phyloP scores from a whole-genome alignment of 2,888 invertebrate genomes.

The Xanthorhoe designata region DNA sequence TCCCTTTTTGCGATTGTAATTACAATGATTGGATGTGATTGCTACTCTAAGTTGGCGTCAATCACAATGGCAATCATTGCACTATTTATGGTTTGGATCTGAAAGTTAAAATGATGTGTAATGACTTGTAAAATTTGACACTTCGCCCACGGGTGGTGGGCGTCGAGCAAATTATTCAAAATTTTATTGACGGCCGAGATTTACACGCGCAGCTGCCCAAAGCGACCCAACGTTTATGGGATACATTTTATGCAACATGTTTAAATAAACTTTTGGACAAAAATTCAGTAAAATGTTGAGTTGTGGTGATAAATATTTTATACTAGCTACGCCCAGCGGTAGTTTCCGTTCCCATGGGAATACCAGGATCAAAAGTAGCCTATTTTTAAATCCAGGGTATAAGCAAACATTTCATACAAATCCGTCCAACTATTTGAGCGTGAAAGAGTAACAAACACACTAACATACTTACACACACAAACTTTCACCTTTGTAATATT shows the following conservation, averaged over 20 bases:
- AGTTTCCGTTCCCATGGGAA: background rate
- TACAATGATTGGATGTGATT: slow-evolving; percentile 42
- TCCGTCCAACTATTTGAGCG: too few species aligned
- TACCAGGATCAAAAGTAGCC: too few species aligned
- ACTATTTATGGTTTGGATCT: slow-evolving; percentile 58
- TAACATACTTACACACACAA: too few species aligned
- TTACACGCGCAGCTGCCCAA: slow-evolving; percentile 53
- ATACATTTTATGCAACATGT: slow-evolving; percentile 21
- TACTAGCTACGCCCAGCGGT: too few species aligned
- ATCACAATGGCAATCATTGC: slow-evolving; percentile 49
- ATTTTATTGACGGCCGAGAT: slow-evolving; percentile 70
- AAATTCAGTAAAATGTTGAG: background rate
- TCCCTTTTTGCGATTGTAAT: slow-evolving; percentile 37
- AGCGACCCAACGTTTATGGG: slow-evolving; percentile 26
- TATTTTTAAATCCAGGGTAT: too few species aligned
- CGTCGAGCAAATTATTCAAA: slow-evolving; percentile 69
- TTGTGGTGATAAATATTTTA: background rate
- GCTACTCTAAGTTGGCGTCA: slow-evolving; percentile 39
- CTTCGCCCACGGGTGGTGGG: slow-evolving; percentile 67
- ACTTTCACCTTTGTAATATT: too few species aligned
- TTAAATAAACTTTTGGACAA: slow-evolving; percentile 1
- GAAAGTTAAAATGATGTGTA: slow-evolving; percentile 68
- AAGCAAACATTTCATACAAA: too few species aligned
- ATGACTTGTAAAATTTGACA: slow-evolving; percentile 81
- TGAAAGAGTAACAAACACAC: too few species aligned